These are phyloP conservation scores for Thomomys bottae DNA, from an alignment of 2,113 vertebrate species.

Conservation along the genomic window DNA sequence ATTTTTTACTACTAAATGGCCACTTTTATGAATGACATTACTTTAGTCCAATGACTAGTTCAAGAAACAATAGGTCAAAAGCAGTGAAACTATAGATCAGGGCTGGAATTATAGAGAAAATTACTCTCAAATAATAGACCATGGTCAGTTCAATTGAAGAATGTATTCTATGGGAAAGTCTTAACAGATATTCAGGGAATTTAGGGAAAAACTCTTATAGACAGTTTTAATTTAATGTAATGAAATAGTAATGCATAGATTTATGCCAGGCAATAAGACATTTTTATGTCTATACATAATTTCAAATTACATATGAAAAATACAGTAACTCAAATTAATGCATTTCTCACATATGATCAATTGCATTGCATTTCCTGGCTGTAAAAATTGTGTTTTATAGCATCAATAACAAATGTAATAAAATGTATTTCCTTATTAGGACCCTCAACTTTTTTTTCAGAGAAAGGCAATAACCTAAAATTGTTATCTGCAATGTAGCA, in stretches of 20 bases:
- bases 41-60: conserved; percentile 59
- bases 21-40: conserved; percentile 75
- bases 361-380: conserved; percentile 80
- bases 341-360: conserved; percentile 83
- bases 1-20: conserved; percentile 78
- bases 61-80: conserved; percentile 66
- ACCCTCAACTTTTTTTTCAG: conserved; percentile 63
- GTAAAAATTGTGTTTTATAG: conserved; percentile 83
- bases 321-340: conserved; percentile 84
- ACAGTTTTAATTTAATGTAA: conserved; percentile 75
- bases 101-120: not conserved
- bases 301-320: conserved; percentile 84
- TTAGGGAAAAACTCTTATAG: conserved; percentile 66
- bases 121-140: not conserved
- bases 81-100: not conserved
- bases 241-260: conserved; percentile 77
- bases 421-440: conserved; percentile 83
- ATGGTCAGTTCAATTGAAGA: not conserved
- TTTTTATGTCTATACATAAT: conserved; percentile 81
- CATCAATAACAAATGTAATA: conserved; percentile 84
- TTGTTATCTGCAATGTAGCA: conserved; percentile 76
- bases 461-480: conserved; percentile 75
- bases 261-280: conserved; percentile 67
- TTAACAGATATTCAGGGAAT: conserved; percentile 39
- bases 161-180: not conserved